Percentiles rank a stretch among this genome's conserved stretches.
These are phyloP conservation scores for Whitmania pigra DNA, from an alignment of 1,140 invertebrate species.

Conservation along the genomic window DNA sequence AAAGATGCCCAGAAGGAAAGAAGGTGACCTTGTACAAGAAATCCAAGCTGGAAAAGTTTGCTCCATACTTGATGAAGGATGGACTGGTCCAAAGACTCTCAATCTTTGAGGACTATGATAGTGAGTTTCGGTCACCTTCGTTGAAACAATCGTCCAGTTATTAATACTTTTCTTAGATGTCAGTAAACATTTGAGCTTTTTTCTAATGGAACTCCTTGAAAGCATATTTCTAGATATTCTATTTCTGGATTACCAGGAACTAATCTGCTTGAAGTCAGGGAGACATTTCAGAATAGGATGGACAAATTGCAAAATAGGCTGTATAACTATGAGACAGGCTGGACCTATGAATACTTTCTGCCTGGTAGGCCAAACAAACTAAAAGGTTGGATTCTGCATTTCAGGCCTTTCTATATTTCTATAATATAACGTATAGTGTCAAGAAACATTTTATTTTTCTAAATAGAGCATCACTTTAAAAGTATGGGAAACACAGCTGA, in stretches of 20 bases:
- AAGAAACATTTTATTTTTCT: background rate
- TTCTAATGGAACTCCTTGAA: background rate
- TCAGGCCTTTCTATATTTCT: background rate
- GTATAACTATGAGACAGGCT: conserved; percentile 48
- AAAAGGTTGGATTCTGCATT: conserved; percentile 45
- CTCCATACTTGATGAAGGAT: conserved; percentile 59
- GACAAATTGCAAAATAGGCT: conserved; percentile 54
- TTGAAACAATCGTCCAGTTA: no score
- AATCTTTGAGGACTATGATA: conserved; percentile 56
- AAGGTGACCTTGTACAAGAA: conserved; percentile 63
- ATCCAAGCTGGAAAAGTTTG: conserved; percentile 59
- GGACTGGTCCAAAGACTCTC: conserved; percentile 57
- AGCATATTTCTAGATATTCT: background rate
- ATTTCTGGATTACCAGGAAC: conserved; percentile 31
- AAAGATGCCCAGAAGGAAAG: conserved; percentile 57
- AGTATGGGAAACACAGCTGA: conserved; percentile 46
- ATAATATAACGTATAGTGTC: no score
- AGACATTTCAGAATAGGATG: conserved; percentile 56
- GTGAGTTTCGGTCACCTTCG: conserved; percentile 38
- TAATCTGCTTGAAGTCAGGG: conserved; percentile 49
- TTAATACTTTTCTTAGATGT: background rate
- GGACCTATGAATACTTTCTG: conserved; percentile 53
- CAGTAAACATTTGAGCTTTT: background rate
- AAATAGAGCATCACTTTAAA: conserved; percentile 52
- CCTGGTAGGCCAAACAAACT: conserved; percentile 57